Conservation (phyloP, 1,140 invertebrate genomes). For the Archivesica marissinica region DNA sequence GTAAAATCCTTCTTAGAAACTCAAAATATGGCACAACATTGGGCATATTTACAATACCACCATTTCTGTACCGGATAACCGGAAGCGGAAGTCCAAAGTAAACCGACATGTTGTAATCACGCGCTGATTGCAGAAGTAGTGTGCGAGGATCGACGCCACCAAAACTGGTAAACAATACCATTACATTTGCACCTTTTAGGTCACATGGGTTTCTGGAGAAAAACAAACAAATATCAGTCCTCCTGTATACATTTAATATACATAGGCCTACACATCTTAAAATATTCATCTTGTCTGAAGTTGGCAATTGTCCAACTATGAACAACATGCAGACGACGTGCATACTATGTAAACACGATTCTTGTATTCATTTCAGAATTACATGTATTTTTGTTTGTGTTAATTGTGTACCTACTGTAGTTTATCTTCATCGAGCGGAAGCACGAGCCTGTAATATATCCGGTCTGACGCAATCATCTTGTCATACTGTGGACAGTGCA, state of each 20-base stretch:
- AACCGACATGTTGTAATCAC: conserved; percentile 68
- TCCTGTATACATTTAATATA: no score
- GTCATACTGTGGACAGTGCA: conserved; percentile 72
- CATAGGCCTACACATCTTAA: no score
- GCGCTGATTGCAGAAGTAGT: conserved; percentile 69
- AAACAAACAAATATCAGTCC: no score
- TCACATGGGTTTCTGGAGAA: conserved; percentile 63
- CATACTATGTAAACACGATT: no score
- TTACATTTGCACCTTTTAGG: conserved; percentile 60
- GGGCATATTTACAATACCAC: neutral
- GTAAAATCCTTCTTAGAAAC: conserved; percentile 67
- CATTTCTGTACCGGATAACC: conserved; percentile 18
- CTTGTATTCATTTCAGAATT: no score
- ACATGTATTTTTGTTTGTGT: no score
- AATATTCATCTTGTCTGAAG: no score
- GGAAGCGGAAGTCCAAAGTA: conserved; percentile 72
- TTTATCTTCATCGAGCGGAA: no score
- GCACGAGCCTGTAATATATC: conserved; percentile 72
- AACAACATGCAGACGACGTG: no score
- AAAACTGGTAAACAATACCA: conserved; percentile 73
- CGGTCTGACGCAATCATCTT: conserved; percentile 57
- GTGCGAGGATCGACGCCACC: conserved; percentile 73
- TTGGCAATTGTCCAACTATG: no score
- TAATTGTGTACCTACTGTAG: no score
- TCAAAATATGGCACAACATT: conserved; percentile 62